Conservation (phyloP, 2,113 vertebrate genomes). For the Puntigrus tetrazona region DNA sequence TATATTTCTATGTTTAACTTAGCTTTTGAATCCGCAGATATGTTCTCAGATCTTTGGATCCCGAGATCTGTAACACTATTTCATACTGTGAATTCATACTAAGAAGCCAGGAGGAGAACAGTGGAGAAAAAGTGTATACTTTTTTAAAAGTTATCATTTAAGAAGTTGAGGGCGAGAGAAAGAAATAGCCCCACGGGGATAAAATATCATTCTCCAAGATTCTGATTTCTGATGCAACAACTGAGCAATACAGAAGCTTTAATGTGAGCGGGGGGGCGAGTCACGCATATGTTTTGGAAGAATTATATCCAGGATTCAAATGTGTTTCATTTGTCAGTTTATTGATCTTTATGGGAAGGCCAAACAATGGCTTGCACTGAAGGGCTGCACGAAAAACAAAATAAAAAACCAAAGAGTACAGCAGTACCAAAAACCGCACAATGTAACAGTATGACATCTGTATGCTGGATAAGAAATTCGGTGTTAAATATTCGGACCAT, state of each 20-base stretch:
- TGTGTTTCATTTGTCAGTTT: not conserved
- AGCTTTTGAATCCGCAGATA: not conserved
- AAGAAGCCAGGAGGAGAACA: not conserved
- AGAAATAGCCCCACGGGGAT: not conserved
- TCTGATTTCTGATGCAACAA: slow-evolving; percentile 47
- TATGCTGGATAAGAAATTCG: too few species aligned
- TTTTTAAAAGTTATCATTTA: slow-evolving; percentile 28
- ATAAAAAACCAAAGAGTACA: not conserved
- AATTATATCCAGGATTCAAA: slow-evolving; percentile 3
- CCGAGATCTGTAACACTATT: too few species aligned
- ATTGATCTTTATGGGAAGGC: not conserved
- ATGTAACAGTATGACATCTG: not conserved
- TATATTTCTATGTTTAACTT: not conserved
- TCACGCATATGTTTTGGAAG: slow-evolving; percentile 15
- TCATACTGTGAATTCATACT: too few species aligned
- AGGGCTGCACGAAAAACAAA: not conserved
- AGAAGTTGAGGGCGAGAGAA: not conserved
- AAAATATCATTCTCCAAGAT: not conserved
- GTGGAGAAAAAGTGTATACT: not conserved
- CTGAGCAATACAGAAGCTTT: slow-evolving; percentile 39
- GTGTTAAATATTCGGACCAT: not conserved
- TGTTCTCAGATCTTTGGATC: too few species aligned
- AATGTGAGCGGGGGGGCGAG: not conserved
- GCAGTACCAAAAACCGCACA: not conserved
- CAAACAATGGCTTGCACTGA: not conserved